Conservation (phyloP, 2,888 invertebrate species). For the Holacanthella duospinosa region DNA sequence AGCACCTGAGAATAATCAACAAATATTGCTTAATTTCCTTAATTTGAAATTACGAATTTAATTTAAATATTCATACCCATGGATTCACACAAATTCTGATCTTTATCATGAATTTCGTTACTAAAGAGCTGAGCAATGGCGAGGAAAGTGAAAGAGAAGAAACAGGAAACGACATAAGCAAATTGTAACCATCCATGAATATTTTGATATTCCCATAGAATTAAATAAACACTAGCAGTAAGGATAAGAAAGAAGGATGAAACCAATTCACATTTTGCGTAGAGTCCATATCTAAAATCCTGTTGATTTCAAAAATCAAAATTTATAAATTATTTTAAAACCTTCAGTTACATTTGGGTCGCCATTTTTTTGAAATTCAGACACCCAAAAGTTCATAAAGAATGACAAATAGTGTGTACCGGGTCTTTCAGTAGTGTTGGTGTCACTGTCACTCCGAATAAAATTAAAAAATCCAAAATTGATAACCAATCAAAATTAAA, state of each 20-base stretch:
- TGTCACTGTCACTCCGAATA: too few relatives aligned
- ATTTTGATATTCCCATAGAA: constrained; percentile 37
- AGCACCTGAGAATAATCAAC: constrained; percentile 52
- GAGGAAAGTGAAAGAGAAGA: constrained; percentile 31
- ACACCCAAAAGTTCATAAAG: too few relatives aligned
- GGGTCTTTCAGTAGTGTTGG: too few relatives aligned
- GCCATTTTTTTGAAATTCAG: too few relatives aligned
- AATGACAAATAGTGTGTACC: too few relatives aligned
- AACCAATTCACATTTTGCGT: constrained; percentile 65
- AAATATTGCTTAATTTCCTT: constrained; percentile 8
- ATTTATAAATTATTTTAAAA: not conserved
- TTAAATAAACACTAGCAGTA: constrained; percentile 44
- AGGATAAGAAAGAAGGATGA: constrained; percentile 71
- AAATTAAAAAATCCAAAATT: too few relatives aligned
- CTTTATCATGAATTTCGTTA: constrained; percentile 24
- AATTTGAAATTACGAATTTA: not conserved
- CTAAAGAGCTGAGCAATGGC: constrained; percentile 30
- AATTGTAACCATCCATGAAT: constrained; percentile 38
- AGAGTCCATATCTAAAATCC: constrained; percentile 51
- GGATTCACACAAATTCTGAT: constrained; percentile 29
- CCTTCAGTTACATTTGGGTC: too few relatives aligned
- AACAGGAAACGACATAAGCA: constrained; percentile 32
- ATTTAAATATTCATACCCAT: constrained; percentile 24
- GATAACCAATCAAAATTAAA: too few relatives aligned
- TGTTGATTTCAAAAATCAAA: constrained; percentile 9